These are phyloP conservation scores for Cyclargus thomasi DNA, from an alignment of 1,140 invertebrate species.

Conservation along the genomic window DNA sequence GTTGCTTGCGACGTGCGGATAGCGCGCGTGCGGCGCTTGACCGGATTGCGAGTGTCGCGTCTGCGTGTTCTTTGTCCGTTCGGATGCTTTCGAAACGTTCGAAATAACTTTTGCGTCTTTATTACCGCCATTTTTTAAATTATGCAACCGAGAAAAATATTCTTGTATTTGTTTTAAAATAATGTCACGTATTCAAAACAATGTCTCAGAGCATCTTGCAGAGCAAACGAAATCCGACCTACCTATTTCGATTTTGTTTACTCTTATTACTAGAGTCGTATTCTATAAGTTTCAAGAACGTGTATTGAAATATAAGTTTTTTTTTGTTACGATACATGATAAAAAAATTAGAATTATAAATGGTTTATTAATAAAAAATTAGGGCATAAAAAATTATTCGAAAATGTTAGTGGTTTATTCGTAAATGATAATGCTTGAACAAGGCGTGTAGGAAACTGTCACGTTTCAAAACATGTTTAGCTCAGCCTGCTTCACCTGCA, in stretches of 20 bases:
- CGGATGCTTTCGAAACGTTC: slow-evolving; percentile 60
- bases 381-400: too few species aligned
- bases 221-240: slow-evolving; percentile 26
- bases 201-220: slow-evolving; percentile 26
- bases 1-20: slow-evolving; percentile 33
- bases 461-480: slow-evolving; percentile 9
- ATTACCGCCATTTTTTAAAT: slow-evolving; percentile 31
- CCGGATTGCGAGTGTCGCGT: slow-evolving; percentile 50
- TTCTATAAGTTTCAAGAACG: too few species aligned
- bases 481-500: slow-evolving; percentile 20
- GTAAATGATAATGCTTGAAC: background rate
- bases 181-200: slow-evolving; percentile 18
- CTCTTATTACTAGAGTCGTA: background rate
- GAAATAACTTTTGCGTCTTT: slow-evolving; percentile 44
- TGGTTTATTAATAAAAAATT: too few species aligned
- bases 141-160: slow-evolving; percentile 4
- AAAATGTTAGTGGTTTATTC: background rate
- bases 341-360: too few species aligned
- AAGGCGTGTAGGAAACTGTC: background rate
- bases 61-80: slow-evolving; percentile 61
- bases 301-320: too few species aligned
- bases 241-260: background rate
- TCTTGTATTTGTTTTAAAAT: background rate
- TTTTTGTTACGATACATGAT: too few species aligned
- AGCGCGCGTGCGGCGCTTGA: slow-evolving; percentile 41